phyloP scores from a whole-genome alignment of 2,113 vertebrate genomes.

The Myiopsitta monachus region DNA sequence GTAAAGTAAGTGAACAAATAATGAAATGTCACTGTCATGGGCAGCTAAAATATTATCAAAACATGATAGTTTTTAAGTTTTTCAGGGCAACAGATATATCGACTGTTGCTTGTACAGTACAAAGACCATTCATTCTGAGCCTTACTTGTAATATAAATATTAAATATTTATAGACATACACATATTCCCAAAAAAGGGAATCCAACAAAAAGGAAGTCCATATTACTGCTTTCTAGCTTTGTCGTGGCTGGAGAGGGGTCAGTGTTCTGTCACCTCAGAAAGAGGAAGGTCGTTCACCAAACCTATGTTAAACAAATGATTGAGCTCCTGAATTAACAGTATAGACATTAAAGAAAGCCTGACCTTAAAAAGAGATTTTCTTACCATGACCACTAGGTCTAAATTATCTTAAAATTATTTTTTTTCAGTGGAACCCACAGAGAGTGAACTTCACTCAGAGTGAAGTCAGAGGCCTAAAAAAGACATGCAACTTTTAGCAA shows the following conservation, averaged over 20 bases:
- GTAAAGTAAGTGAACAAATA: background rate
- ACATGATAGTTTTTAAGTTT: background rate
- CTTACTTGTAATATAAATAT: background rate
- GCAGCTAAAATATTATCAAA: background rate
- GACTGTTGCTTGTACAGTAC: background rate
- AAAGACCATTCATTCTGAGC: background rate
- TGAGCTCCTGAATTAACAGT: background rate
- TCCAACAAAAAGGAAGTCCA: background rate
- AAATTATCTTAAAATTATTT: background rate
- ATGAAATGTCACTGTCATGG: background rate
- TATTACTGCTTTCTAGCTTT: background rate
- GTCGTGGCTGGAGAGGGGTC: background rate
- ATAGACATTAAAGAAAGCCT: background rate
- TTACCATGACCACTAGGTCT: background rate
- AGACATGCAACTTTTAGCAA: background rate
- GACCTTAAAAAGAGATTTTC: background rate
- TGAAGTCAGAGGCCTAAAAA: background rate
- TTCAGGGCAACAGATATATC: background rate
- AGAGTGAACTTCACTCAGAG: background rate
- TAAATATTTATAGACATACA: background rate
- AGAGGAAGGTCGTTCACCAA: background rate
- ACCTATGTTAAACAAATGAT: background rate
- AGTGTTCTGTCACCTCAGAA: background rate
- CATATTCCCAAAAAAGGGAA: background rate
- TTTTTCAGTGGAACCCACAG: background rate